Evolutionary conservation across 2,888 invertebrate genomes (phyloP), one percentile per base, ranked within the genome.

Genomic region (Erannis defoliaria): DNA sequence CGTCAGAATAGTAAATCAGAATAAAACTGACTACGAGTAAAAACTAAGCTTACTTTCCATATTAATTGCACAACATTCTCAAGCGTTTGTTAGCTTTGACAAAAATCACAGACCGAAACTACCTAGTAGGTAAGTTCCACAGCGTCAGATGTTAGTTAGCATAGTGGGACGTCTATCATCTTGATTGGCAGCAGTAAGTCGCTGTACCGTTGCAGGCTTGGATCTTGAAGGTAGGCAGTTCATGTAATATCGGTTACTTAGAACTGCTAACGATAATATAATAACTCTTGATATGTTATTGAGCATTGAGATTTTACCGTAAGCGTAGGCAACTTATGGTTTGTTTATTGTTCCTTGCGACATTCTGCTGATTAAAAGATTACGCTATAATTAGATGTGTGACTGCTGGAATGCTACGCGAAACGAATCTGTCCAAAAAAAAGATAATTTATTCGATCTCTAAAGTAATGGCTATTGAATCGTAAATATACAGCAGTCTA

Each of bases 181-280:
- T 18, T 55, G 61, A 61, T 50, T 55, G 61, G 45, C 61, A 45
- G 50, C 37, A 37, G 48, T 42, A 49, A 54, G 60, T 49, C 37
- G 37, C 19, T 49, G 43, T 61, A 50, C 61, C 61, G 61, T 57
- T 50, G 49, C 42, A 10, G 40, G 12, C 49, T 37, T 35, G n/a
- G 12, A 40, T 10, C 29, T 40, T 19, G 14, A 18, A 42, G 29
- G 29, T 40, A 49, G 14, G 14, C 26, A 21, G 4, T 43, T 18
- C 46, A 16, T 33, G 26, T 29, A 49, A 55, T 55, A 49, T 43
- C 37, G 29, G 21, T 48, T 23, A 26, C 43, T 43, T 31, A 18
- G 6, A 21, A 60, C 48, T 21, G 51, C 45, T 51, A 38, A 43
- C 14, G 35, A 45, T 38, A n/a, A n/a, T n/a, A n/a, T n/a, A n/a